Evolutionary conservation across 2,113 vertebrate species (phyloP).

Genomic region (cattle (Bos taurus)): DNA sequence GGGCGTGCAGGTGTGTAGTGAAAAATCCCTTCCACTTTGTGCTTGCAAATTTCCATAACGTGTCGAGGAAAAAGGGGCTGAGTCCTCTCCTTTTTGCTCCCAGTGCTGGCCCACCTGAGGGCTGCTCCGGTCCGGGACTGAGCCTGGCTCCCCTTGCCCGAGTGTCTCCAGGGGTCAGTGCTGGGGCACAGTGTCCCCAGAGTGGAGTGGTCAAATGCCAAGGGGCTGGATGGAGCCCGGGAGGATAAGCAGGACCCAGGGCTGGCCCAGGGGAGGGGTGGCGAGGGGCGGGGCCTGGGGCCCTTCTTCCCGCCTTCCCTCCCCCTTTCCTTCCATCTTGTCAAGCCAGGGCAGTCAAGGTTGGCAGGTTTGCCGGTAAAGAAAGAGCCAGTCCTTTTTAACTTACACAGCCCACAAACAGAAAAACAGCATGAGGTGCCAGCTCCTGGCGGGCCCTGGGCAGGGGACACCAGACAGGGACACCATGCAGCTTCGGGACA

Average conservation of each 20-base stretch:
- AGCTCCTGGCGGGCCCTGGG: background rate
- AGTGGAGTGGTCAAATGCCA: background rate
- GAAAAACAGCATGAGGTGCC: background rate
- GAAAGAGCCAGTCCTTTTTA: background rate
- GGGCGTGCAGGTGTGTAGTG: background rate
- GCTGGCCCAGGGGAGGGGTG: rapidly evolving
- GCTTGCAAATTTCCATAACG: background rate
- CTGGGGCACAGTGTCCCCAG: background rate
- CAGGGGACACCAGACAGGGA: background rate
- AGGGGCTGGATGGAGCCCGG: background rate
- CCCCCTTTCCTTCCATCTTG: background rate
- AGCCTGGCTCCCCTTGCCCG: background rate
- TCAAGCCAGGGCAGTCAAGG: background rate
- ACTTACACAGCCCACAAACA: background rate
- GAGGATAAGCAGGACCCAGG: background rate
- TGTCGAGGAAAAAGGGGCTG: background rate
- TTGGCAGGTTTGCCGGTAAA: background rate
- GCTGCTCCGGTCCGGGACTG: background rate
- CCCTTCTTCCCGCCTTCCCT: background rate
- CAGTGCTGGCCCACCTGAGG: too few relatives aligned
- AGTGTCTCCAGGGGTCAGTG: background rate
- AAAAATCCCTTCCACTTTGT: background rate
- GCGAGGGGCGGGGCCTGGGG: rapidly evolving
- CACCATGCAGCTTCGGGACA: rapidly evolving
- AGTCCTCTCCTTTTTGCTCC: background rate